Conservation (phyloP, 2,113 vertebrate species). For the Lonchura striata region DNA sequence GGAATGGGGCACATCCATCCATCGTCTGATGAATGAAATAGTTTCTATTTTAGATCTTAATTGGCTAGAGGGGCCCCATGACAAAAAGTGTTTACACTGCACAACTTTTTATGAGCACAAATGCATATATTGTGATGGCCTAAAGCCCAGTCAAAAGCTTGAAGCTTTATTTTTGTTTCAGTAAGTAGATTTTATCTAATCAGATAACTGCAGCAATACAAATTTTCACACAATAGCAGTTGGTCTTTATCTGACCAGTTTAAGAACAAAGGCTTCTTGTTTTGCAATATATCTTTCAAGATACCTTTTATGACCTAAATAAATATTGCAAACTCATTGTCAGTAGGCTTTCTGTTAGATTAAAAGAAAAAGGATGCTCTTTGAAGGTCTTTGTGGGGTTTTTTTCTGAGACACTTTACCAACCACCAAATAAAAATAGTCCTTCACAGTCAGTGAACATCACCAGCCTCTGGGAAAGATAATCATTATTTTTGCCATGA, state of each 20-base stretch:
- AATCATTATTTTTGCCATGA: not conserved
- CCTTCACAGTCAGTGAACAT: not conserved
- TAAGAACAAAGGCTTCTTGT: constrained; percentile 2
- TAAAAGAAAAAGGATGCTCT: not conserved
- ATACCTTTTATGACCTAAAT: not conserved
- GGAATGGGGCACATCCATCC: not conserved
- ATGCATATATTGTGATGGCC: not conserved
- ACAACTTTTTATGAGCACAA: not conserved
- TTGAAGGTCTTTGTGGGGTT: not conserved
- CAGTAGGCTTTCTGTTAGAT: not conserved
- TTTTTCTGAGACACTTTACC: not conserved
- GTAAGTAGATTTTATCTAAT: constrained; percentile 2
- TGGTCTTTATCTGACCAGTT: not conserved
- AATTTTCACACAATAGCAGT: not conserved
- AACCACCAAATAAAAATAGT: not conserved
- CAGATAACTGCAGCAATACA: not conserved
- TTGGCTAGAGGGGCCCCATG: not conserved
- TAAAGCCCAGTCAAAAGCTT: not conserved
- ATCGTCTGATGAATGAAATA: not conserved
- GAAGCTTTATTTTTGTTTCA: not conserved
- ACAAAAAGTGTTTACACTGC: not conserved
- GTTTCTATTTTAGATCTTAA: not conserved
- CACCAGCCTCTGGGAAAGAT: not conserved
- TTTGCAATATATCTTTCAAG: not conserved
- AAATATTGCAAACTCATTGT: not conserved